A percentile compares a stretch with the other conserved stretches of the same genome.
Evolutionary conservation across 2,797 vertebrate genomes (phyloP).

Genomic region (Sebastolobus alascanus): DNA sequence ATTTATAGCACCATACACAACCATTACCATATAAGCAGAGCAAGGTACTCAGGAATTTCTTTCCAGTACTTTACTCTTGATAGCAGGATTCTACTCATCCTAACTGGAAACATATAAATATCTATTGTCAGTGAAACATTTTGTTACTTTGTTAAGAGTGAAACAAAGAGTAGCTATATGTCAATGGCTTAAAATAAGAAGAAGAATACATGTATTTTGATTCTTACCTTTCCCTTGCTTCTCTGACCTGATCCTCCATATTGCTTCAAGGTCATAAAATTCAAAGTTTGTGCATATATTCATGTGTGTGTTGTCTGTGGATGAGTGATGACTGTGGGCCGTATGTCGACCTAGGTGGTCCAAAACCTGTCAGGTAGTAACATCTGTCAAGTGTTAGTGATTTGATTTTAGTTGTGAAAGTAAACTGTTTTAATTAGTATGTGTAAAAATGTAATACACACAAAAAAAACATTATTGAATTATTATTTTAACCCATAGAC

Average conservation of each 20-base stretch:
- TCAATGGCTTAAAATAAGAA: background rate
- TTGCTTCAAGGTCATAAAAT: slow-evolving; percentile 19
- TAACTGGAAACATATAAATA: background rate
- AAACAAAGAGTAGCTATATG: background rate
- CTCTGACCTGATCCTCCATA: background rate
- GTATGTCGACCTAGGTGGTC: background rate
- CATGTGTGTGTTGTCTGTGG: background rate
- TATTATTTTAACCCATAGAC: background rate
- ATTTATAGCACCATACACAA: slow-evolving; percentile 12
- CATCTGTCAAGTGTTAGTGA: slow-evolving; percentile 10
- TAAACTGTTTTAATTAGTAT: background rate
- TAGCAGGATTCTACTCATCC: background rate
- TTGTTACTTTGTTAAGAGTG: background rate
- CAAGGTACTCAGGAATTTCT: background rate
- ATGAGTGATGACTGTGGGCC: background rate
- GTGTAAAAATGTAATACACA: background rate
- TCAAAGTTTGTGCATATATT: background rate
- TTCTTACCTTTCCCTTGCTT: background rate
- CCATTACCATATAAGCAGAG: background rate
- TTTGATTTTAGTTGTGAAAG: background rate
- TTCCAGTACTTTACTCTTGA: background rate
- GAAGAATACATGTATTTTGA: background rate
- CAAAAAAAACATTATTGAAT: background rate
- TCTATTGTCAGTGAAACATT: background rate
- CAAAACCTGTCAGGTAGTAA: background rate